Conservation (phyloP, 2,113 vertebrate genomes). For the Petroica traversi region DNA sequence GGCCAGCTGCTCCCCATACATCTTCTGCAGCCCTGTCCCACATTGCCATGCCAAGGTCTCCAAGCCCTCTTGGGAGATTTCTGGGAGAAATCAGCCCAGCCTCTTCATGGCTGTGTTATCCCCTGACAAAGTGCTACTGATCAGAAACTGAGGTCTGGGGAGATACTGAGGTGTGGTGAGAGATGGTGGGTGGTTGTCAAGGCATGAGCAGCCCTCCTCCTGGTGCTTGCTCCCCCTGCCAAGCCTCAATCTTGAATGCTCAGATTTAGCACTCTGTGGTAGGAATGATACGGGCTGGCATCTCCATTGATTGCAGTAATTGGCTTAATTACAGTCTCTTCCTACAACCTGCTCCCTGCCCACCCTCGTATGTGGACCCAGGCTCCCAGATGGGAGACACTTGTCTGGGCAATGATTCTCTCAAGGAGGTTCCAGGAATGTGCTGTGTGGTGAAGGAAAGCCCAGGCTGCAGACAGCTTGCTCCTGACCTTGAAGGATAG, state of each 20-base stretch:
- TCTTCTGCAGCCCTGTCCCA: neutral
- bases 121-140: neutral
- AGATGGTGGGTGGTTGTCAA: neutral
- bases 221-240: neutral
- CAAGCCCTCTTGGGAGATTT: neutral
- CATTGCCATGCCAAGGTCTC: neutral
- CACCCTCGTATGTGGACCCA: neutral
- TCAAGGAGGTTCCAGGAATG: neutral
- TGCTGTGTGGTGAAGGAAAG: neutral
- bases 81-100: neutral
- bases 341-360: neutral
- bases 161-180: neutral
- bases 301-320: neutral
- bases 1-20: rapidly evolving
- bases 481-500: neutral
- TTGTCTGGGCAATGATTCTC: neutral
- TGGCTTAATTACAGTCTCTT: slow-evolving; percentile 22
- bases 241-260: neutral
- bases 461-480: neutral
- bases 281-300: neutral
- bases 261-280: neutral
- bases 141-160: neutral
- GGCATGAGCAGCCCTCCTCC: neutral
- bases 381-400: neutral
- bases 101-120: neutral